These are phyloP conservation scores for Hypomesus transpacificus DNA, from an alignment of 2,113 vertebrate genomes.

Conservation along the genomic window DNA sequence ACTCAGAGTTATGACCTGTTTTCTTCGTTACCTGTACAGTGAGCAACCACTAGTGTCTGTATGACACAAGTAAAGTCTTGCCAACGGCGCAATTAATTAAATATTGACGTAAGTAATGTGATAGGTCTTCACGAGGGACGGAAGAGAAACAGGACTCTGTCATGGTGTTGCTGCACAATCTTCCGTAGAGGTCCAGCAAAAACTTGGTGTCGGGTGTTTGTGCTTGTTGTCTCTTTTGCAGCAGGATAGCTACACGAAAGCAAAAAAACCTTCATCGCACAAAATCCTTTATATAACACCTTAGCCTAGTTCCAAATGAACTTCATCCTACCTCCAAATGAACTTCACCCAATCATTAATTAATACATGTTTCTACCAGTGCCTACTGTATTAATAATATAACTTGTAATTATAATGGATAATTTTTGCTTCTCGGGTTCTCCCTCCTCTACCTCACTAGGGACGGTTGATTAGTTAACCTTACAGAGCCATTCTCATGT, in stretches of 20 bases:
- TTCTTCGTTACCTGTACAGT: conserved; percentile 11
- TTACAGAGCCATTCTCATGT: conserved; percentile 13
- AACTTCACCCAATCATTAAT: too few species aligned
- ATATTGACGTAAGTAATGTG: conserved; percentile 64
- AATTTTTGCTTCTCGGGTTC: too few species aligned
- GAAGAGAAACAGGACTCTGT: conserved; percentile 26
- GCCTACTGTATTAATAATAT: too few species aligned
- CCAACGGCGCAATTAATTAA: conserved; percentile 39
- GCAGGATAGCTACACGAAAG: too few species aligned
- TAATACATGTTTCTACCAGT: too few species aligned
- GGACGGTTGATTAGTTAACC: conserved; percentile 23
- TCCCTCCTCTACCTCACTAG: not conserved
- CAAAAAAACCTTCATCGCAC: too few species aligned
- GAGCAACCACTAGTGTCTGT: conserved; percentile 26
- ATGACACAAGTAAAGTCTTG: conserved; percentile 22
- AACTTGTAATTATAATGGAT: too few species aligned
- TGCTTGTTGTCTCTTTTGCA: too few species aligned
- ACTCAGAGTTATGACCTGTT: conserved; percentile 8
- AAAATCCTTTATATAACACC: too few species aligned
- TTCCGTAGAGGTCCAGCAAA: not conserved
- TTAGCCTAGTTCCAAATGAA: too few species aligned
- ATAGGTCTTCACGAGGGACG: conserved; percentile 30
- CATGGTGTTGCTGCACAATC: conserved; percentile 5
- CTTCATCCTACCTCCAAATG: too few species aligned
- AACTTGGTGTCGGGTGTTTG: not conserved